Evolutionary conservation across 2,113 vertebrate genomes (phyloP).

Genomic region (Lagopus leucura): DNA sequence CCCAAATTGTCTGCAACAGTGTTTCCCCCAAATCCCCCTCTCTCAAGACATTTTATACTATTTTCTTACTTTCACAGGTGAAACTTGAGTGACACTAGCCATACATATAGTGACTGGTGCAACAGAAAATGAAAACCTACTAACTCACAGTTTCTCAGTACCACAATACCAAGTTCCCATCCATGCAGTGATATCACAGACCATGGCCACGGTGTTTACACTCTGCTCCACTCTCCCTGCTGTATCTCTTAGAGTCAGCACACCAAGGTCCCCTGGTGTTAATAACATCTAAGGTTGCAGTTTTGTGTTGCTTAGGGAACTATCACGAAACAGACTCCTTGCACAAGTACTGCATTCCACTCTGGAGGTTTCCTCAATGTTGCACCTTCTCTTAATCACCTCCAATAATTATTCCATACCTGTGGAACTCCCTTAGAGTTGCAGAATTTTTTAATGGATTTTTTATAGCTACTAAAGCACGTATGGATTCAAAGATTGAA

Average conservation of each 20-base stretch:
- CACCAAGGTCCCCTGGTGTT: neutral
- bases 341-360: neutral
- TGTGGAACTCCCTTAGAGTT: neutral
- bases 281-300: neutral
- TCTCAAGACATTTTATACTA: neutral
- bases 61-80: neutral
- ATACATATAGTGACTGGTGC: neutral
- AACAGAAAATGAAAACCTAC: neutral
- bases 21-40: neutral
- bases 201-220: neutral
- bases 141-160: too few relatives aligned
- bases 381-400: neutral
- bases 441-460: neutral
- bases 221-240: too few relatives aligned
- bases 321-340: neutral
- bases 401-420: neutral
- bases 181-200: neutral
- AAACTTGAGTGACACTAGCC: neutral
- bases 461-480: neutral
- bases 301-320: neutral
- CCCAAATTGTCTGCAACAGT: neutral
- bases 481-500: neutral
- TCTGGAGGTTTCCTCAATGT: neutral
- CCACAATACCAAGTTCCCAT: neutral
- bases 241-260: neutral